Evolutionary conservation across 1,140 invertebrate species (phyloP), one percentile per base, ranked within the genome.

Genomic region (Aphaenogaster ashmeadi): DNA sequence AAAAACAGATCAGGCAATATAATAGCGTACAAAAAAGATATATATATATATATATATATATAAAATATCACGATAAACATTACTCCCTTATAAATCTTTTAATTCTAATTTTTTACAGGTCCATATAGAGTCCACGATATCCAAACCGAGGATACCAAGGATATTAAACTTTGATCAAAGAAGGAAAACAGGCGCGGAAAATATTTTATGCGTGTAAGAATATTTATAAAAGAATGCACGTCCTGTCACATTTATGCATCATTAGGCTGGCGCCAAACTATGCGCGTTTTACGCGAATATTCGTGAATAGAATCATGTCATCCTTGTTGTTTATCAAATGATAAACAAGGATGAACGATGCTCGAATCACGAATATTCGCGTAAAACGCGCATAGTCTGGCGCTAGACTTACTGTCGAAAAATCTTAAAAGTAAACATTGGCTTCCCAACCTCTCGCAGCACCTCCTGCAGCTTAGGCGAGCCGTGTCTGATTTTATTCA

Each of bases 401-500:
- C 27, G 27, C 27, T 0, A 27, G 27, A 27, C 27, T 27, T 62
- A 33, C 2, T 5, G 33, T 36, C 3, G 2, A 5, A 64, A 85
- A 74, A 85, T 69, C 13, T 58, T 74, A 52, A 87, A 58, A 60
- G 47, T 56, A 72, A 58, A 86, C 36, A 75, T 44, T 13, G 13
- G 21, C 47, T 74, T 80, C 62, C 77, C 92, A 95, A 96, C 95
- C 94, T 95, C 87, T 92, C 95, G 89, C 5, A 96, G 69, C 50
- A 94, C 83, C 74, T 95, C 93, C 74, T 93, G 92, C 13, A 95
- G 89, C 85, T 95, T 94, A 2, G 95, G 95, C 3, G 95, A 95
- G 4, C 94, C 95, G 64, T 94, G 80, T 91, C 89, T 95, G 0
- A 95, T 89, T 93, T 93, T 95, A 52, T 93, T 91, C 0, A 66